Conservation (phyloP, 2,113 vertebrate species). For the Gopherus flavomarginatus region DNA sequence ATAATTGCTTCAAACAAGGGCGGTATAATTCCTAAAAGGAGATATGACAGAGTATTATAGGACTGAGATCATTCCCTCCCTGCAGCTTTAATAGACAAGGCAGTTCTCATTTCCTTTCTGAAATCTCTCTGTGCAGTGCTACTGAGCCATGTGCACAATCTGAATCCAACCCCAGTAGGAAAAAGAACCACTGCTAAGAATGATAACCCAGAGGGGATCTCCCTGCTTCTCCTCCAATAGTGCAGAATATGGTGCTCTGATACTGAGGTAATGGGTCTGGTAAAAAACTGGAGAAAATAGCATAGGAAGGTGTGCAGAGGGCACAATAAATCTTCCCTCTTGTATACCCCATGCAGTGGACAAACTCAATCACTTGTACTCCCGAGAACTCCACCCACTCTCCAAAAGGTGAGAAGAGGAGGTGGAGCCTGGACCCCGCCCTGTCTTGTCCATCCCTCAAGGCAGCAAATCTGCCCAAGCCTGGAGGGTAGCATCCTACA, state of each 20-base stretch:
- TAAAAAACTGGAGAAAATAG: not conserved
- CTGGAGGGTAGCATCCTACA: not conserved
- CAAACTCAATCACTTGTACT: not conserved
- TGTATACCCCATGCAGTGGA: not conserved
- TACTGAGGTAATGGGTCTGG: not conserved
- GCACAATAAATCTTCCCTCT: not conserved
- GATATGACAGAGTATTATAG: slow-evolving; percentile 41
- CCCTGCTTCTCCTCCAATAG: not conserved
- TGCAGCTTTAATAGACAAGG: not conserved
- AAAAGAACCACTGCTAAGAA: not conserved
- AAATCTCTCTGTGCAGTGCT: not conserved
- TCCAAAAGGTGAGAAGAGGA: not conserved
- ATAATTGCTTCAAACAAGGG: slow-evolving; percentile 18
- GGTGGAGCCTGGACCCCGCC: not conserved
- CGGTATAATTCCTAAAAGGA: slow-evolving; percentile 40
- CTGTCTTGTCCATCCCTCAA: not conserved
- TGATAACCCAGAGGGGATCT: not conserved
- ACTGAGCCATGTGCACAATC: not conserved
- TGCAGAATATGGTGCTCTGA: rapidly evolving
- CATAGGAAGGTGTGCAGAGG: not conserved
- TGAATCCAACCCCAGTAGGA: not conserved
- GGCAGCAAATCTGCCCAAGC: not conserved
- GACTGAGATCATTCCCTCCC: slow-evolving; percentile 13
- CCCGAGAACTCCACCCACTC: not conserved
- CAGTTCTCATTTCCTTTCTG: not conserved